Evolutionary conservation across 2,113 vertebrate genomes (phyloP), one percentile per base, ranked within the genome.

Genomic region (Crotalus horridus): DNA sequence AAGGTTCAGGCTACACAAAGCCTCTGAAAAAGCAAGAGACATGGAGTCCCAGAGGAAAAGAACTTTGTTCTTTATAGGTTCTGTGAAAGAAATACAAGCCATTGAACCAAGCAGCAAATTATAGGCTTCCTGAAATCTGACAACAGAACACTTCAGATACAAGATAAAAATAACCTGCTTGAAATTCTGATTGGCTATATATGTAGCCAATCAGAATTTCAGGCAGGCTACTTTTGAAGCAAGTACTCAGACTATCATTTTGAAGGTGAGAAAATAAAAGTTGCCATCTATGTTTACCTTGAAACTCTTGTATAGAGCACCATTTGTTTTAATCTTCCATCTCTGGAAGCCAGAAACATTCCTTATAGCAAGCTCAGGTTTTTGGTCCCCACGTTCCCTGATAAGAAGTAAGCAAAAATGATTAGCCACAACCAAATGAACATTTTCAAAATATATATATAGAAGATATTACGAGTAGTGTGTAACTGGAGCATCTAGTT

Each of bases 261-360:
- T 17, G 91, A 93, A 94, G 64, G 43, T 92, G 89, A 48, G 15
- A 94, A 33, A 59, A 56, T 48, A 69, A n/a, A 0, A 0, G 93
- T 95, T 94, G 64, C 43, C 0, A 54, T 33, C 54, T 58, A 87
- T 69, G 89, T 87, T 89, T 89, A 69, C 85, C 89, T 87, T 89
- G 89, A 86, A 89, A 93, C 39, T 74, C 1, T 3, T 95, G 93
- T 94, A 94, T 95, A 94, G 74, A 9, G 46, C 61, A 88, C 90
- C 91, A 0, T 94, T 96, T 94, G 85, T 91, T 89, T 26, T 1
- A 3, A 26, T 91, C 39, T 21, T 90, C 91, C 61, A 7, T n/a
- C 51, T 93, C 94, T 95, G 89, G 89, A 74, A 55, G 93, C 39
- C 6, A 1, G 39, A 94, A n/a, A 43, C 29, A 93, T 93, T 92